Evolutionary conservation across 1,140 invertebrate species (phyloP).

Genomic region (Parapsyche elsis): DNA sequence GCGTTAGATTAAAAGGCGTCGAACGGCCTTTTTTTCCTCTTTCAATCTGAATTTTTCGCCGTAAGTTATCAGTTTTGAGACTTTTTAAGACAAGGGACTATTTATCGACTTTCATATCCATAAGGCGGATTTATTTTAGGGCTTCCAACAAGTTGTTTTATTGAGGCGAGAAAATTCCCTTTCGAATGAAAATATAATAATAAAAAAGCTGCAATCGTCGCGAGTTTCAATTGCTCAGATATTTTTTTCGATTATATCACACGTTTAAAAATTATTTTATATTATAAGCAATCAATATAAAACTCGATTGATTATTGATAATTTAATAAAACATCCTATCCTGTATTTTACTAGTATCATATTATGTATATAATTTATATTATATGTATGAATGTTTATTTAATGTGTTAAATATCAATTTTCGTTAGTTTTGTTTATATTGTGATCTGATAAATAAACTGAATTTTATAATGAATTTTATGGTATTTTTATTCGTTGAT

Average conservation of each 20-base stretch:
- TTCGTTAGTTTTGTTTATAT: too few relatives aligned
- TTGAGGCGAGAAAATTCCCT: constrained; percentile 2
- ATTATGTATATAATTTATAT: too few relatives aligned
- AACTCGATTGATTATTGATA: too few relatives aligned
- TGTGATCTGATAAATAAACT: too few relatives aligned
- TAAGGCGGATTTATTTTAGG: constrained; percentile 40
- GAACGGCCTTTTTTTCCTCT: neutral
- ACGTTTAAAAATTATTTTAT: neutral
- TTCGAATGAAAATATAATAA: neutral
- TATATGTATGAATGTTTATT: too few relatives aligned
- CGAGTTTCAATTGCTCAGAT: neutral
- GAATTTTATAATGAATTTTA: too few relatives aligned
- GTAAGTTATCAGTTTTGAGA: constrained; percentile 28
- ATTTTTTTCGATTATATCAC: neutral
- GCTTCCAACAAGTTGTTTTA: constrained; percentile 39
- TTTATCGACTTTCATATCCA: constrained; percentile 40
- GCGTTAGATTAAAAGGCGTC: constrained; percentile 24
- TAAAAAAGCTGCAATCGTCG: neutral
- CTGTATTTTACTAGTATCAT: too few relatives aligned
- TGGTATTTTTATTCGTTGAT: too few relatives aligned
- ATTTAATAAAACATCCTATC: too few relatives aligned
- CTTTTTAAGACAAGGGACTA: constrained; percentile 35
- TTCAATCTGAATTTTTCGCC: constrained; percentile 6
- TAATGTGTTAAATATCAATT: too few relatives aligned
- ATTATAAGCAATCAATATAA: too few relatives aligned